Evolutionary conservation across 2,888 invertebrate genomes (phyloP), one percentile per base, ranked within the genome.

Genomic region (Anoncus sp.): DNA sequence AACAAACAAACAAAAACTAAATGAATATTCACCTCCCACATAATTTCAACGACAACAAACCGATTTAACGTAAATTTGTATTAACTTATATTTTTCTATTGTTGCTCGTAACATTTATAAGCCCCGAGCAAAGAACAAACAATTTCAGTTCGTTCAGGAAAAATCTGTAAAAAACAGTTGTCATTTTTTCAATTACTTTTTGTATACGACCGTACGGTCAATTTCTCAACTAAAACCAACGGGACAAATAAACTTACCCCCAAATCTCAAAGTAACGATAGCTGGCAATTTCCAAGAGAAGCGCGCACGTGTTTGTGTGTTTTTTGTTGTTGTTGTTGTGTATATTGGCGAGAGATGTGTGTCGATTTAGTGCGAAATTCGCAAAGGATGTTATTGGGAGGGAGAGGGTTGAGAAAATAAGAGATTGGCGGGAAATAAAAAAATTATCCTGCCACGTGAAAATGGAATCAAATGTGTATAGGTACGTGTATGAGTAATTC

Each of bases 401-500:
- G 3, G 71, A 12, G 20, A 18, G 14, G 12, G 57, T 10, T 10
- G 59, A 24, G 14, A 10, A 16, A 2, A 10, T n/a, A 38, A 57
- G 1, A 10, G 18, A 38, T 27, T 7, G 47, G 65, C 59, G 51
- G 38, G 53, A 65, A 51, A 24, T 16, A 38, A 18, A 24, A 38
- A 22, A 40, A 59, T 75, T 65, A 69, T 71, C 72, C 62, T 22
- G 71, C 49, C 69, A 38, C 45, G 62, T 59, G 55, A 75, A 40
- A 80, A 80, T 77, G 80, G 86, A 91, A 93, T 95, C 95, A 95
- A 92, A 97, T 97, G 90, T 97, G 97, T 88, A 96, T 94, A 71
- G 96, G 96, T 85, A 97, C 96, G 91, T 97, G 97, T 70, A 95
- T 93, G 79, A 97, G 91, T 51, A 95, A 91, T 81, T 96, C 96